Evolutionary conservation across 2,797 vertebrate species (phyloP).

Genomic region (Sebastes iracundus): DNA sequence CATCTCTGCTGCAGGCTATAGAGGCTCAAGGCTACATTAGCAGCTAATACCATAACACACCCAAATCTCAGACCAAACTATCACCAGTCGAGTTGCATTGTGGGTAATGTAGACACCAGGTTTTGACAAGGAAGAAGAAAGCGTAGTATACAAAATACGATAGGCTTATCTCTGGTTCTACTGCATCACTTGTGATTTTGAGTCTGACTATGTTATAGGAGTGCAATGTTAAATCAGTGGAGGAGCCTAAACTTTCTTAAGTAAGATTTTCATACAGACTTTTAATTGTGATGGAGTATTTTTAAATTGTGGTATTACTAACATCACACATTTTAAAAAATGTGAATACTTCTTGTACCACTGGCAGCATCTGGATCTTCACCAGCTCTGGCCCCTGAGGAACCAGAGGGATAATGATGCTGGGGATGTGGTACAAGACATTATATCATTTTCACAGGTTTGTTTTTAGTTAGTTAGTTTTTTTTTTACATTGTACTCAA

Average conservation of each 20-base stretch:
- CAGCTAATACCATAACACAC: no score
- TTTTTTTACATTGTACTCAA: not conserved
- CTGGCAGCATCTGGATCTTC: not conserved
- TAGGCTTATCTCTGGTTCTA: not conserved
- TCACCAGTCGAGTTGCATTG: no score
- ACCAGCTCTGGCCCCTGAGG: not conserved
- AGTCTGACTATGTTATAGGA: not conserved
- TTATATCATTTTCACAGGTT: not conserved
- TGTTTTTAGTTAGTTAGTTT: not conserved
- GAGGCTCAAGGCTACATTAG: no score
- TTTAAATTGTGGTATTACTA: not conserved
- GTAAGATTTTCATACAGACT: not conserved
- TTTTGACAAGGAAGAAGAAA: no score
- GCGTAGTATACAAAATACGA: no score
- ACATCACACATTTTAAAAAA: not conserved
- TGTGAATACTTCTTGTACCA: not conserved
- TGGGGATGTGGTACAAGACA: not conserved
- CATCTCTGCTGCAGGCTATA: not conserved
- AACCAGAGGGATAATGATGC: not conserved
- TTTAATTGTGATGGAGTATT: not conserved
- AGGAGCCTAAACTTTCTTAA: not conserved
- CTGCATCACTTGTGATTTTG: not conserved
- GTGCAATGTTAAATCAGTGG: not conserved
- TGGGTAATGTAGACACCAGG: no score
- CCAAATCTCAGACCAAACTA: no score